phyloP scores from a whole-genome alignment of 1,140 invertebrate species.

The Brachionus asplanchnoidis region DNA sequence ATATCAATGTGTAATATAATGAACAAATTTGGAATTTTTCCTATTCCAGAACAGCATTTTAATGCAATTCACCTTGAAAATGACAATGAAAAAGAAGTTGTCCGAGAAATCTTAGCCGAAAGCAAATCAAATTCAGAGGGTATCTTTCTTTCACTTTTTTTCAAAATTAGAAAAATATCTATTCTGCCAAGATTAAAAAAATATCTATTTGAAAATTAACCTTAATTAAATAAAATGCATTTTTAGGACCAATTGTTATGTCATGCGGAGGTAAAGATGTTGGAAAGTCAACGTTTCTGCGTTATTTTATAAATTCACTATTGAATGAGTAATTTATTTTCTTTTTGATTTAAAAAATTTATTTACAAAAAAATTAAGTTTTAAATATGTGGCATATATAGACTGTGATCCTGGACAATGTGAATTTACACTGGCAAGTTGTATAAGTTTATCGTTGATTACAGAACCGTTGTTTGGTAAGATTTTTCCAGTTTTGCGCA shows the following conservation, averaged over 20 bases:
- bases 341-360: not conserved
- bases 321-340: not conserved
- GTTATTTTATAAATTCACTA: conserved; percentile 21
- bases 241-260: not conserved
- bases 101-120: not conserved
- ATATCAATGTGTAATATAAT: not conserved
- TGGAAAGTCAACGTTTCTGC: conserved; percentile 40
- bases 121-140: not conserved
- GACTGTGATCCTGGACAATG: conserved; percentile 42
- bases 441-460: not conserved
- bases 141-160: not conserved
- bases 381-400: not conserved
- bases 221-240: not conserved
- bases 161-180: not conserved
- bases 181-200: not conserved
- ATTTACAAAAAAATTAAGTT: not conserved
- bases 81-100: not conserved
- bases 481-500: not conserved
- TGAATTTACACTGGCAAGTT: conserved; percentile 38
- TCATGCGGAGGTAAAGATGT: conserved; percentile 37
- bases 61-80: not conserved
- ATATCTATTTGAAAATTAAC: not conserved
- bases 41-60: not conserved
- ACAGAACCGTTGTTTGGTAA: conserved; percentile 35
- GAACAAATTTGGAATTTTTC: not conserved